phyloP scores from a whole-genome alignment of 2,113 vertebrate species.

The Maccullochella peelii region DNA sequence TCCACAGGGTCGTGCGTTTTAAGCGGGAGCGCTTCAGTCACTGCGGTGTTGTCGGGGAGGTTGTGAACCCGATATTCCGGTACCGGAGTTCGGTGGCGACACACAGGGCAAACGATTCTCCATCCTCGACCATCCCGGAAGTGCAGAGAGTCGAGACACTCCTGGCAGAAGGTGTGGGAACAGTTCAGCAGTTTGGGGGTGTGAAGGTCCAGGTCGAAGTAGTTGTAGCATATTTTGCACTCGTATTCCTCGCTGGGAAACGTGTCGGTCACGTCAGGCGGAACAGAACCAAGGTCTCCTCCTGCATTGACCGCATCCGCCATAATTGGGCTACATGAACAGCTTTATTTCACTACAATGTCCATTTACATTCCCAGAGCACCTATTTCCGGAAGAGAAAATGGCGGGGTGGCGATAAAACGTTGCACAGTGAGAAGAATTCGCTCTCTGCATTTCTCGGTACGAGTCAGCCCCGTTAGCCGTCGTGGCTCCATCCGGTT shows the following conservation, averaged over 20 bases:
- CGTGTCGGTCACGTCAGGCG: neutral
- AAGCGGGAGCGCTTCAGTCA: constrained; percentile 76
- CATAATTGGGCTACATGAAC: constrained; percentile 54
- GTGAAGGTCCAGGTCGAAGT: constrained; percentile 85
- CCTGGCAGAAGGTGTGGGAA: constrained; percentile 88
- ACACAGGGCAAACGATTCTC: constrained; percentile 85
- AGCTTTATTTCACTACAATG: neutral
- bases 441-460: too few relatives aligned
- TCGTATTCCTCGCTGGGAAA: constrained; percentile 83
- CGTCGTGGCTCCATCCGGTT: neutral
- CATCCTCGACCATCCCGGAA: constrained; percentile 70
- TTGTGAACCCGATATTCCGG: constrained; percentile 82
- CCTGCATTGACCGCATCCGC: constrained; percentile 75
- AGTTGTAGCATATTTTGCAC: constrained; percentile 90
- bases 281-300: neutral
- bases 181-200: constrained; percentile 86
- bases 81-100: constrained; percentile 87
- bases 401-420: neutral
- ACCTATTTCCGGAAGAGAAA: neutral
- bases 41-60: constrained; percentile 84
- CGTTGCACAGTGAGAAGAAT: neutral
- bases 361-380: neutral
- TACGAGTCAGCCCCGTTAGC: neutral
- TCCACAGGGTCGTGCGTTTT: constrained; percentile 54
- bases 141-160: constrained; percentile 85